phyloP scores from a whole-genome alignment of 2,888 invertebrate species.

The Amphipoea lucens region DNA sequence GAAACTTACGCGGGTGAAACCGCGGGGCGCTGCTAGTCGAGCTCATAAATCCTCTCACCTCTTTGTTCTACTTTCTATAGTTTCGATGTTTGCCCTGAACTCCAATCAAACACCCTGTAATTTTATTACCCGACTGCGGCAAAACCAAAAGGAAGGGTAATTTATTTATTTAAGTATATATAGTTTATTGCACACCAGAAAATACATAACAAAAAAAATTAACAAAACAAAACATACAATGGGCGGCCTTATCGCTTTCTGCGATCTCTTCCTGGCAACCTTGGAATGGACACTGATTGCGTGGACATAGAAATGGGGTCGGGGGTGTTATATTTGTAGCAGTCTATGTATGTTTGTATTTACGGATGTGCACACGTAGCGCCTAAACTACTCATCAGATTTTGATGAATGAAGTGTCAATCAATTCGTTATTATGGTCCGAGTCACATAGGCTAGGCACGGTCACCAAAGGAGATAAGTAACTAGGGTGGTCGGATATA shows the following conservation, averaged over 20 bases:
- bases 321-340: neutral
- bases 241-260: too few relatives aligned
- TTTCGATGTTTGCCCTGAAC: neutral
- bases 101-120: neutral
- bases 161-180: too few relatives aligned
- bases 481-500: too few relatives aligned
- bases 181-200: too few relatives aligned
- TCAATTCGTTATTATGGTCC: neutral
- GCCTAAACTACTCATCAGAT: neutral
- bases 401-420: neutral
- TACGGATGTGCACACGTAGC: neutral
- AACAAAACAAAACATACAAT: too few relatives aligned
- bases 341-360: neutral
- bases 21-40: too few relatives aligned
- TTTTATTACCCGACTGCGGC: neutral
- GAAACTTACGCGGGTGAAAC: too few relatives aligned
- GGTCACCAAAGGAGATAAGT: too few relatives aligned
- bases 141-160: neutral
- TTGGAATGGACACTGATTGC: too few relatives aligned
- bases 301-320: too few relatives aligned
- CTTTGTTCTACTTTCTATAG: neutral
- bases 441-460: neutral
- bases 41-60: neutral
- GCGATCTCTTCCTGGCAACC: too few relatives aligned
- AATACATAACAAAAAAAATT: too few relatives aligned